These are phyloP conservation scores for Agelas oroides DNA, from an alignment of 37 sponge, comb jelly and placozoan species.

Conservation along the genomic window DNA sequence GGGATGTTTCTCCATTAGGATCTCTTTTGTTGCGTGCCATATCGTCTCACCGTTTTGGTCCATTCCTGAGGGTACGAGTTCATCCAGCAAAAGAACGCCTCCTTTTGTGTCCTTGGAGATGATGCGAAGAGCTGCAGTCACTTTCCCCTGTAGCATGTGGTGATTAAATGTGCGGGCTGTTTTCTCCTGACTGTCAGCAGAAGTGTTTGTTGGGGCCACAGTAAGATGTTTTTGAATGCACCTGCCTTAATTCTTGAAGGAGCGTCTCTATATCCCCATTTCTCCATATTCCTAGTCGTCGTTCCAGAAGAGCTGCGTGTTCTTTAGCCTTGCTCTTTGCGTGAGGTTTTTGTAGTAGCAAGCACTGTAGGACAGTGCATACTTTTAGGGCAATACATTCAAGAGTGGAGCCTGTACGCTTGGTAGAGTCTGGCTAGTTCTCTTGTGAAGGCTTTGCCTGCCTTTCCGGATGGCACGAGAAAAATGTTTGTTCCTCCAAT, in stretches of 20 bases:
- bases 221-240: slow-evolving; percentile 28
- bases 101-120: neutral
- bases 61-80: no score
- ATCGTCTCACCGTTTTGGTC: no score
- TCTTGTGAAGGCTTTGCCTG: slow-evolving; percentile 19
- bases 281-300: slow-evolving; percentile 25
- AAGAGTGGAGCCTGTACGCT: slow-evolving; percentile 32
- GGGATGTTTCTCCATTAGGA: slow-evolving; percentile 36
- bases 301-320: slow-evolving; percentile 1
- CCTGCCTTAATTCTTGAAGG: slow-evolving; percentile 29
- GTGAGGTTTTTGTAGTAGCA: slow-evolving; percentile 34
- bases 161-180: neutral
- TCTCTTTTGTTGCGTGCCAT: no score
- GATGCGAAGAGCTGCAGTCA: slow-evolving; percentile 8
- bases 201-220: neutral
- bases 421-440: slow-evolving; percentile 30
- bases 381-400: slow-evolving; percentile 41
- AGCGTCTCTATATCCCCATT: slow-evolving; percentile 17
- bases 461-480: slow-evolving; percentile 26
- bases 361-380: slow-evolving; percentile 6
- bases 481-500: slow-evolving; percentile 39
- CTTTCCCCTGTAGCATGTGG: slow-evolving; percentile 11
- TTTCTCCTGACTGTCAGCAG: slow-evolving; percentile 15
- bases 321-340: slow-evolving; percentile 32
- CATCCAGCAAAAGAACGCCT: neutral